A percentile compares a stretch with the other conserved stretches of the same genome.
Evolutionary conservation across 1,140 invertebrate species (phyloP).

Genomic region (Drosophila carrolli): DNA sequence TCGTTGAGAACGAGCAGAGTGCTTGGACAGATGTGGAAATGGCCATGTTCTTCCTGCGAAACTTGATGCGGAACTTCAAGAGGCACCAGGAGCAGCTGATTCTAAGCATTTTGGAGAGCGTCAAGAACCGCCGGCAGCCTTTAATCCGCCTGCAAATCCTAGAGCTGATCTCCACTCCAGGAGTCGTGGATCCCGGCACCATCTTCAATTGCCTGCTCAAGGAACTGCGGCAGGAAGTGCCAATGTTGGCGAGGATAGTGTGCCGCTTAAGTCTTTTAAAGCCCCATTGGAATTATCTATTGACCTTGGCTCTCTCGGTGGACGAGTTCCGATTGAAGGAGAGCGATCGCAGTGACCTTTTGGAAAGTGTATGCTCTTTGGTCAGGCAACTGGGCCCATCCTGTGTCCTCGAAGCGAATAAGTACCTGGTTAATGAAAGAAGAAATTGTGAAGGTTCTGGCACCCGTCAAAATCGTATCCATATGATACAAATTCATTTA

Average conservation of each 20-base stretch:
- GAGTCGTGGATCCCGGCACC: neutral
- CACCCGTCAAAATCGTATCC: neutral
- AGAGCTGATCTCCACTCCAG: neutral
- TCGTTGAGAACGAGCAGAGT: neutral
- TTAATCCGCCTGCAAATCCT: neutral
- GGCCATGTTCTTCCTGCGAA: neutral
- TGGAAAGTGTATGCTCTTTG: neutral
- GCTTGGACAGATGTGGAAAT: neutral
- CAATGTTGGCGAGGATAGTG: neutral
- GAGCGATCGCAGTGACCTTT: neutral
- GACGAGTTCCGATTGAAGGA: neutral
- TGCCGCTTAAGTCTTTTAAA: neutral
- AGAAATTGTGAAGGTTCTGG: neutral
- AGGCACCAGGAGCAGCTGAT: neutral
- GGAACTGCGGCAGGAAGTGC: neutral
- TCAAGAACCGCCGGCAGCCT: neutral
- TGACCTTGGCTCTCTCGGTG: neutral
- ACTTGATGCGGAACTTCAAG: neutral
- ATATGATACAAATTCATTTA: neutral
- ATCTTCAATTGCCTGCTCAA: neutral
- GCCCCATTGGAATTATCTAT: neutral
- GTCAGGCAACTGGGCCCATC: neutral
- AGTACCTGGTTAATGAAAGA: neutral
- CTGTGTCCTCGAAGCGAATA: neutral
- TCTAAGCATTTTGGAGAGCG: neutral